phyloP scores from a whole-genome alignment of 2,797 vertebrate genomes.

The Squalus acanthias region DNA sequence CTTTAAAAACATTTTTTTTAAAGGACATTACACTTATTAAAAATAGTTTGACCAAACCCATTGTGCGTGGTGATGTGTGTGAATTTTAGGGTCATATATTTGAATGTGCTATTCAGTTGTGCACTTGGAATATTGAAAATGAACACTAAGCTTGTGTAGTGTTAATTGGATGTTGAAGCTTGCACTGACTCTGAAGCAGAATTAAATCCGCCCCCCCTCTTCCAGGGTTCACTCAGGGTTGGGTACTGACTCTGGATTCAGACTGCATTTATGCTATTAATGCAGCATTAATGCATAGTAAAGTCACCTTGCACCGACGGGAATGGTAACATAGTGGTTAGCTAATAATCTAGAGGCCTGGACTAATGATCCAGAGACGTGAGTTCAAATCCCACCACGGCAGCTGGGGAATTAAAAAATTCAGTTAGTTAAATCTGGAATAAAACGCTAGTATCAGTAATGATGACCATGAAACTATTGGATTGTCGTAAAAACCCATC shows the following conservation, averaged over 20 bases:
- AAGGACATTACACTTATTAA: neutral
- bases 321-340: too few species aligned
- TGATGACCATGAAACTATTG: too few species aligned
- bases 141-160: neutral
- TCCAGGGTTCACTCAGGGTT: neutral
- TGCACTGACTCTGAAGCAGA: neutral
- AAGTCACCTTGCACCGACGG: neutral
- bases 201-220: neutral
- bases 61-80: neutral
- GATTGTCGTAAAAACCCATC: too few species aligned
- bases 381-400: too few species aligned
- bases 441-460: too few species aligned
- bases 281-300: neutral
- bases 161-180: neutral
- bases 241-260: neutral
- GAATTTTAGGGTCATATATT: neutral
- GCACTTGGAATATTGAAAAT: neutral
- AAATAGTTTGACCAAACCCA: neutral
- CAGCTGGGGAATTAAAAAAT: too few species aligned
- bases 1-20: too few species aligned
- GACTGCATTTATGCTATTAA: neutral
- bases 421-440: too few species aligned
- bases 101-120: neutral
- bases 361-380: too few species aligned
- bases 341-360: too few species aligned